A percentile compares a stretch with the other conserved stretches of the same genome.
Conservation (phyloP, 2,888 invertebrate genomes). For the Ectemnius cavifrons region DNA sequence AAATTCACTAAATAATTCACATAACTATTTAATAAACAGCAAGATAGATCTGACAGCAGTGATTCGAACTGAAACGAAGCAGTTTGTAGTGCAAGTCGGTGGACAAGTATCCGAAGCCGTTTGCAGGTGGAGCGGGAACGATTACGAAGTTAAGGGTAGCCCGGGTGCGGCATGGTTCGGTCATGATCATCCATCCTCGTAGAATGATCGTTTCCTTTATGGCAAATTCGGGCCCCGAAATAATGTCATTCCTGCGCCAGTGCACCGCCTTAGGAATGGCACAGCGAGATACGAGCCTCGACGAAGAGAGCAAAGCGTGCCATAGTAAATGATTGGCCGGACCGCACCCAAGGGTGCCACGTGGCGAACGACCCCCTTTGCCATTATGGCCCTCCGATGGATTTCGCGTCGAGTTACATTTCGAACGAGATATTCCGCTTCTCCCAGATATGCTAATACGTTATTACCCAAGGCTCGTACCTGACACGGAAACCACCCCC, state of each 20-base stretch:
- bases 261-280: constrained; percentile 21
- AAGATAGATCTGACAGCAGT: no score
- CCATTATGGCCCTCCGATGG: constrained; percentile 44
- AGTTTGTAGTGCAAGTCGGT: no score
- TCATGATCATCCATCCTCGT: constrained; percentile 45
- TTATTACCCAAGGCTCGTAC: background rate
- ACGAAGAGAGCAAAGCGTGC: constrained; percentile 30
- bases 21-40: no score
- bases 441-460: background rate
- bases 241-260: constrained; percentile 31
- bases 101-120: no score
- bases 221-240: constrained; percentile 31
- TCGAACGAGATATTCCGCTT: constrained; percentile 18
- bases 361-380: constrained; percentile 35
- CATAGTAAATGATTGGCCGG: constrained; percentile 49
- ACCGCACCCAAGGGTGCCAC: constrained; percentile 45
- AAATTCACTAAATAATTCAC: no score
- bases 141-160: constrained; percentile 7
- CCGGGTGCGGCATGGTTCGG: background rate
- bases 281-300: constrained; percentile 40
- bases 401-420: constrained; percentile 39
- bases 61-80: no score
- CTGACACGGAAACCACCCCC: no score
- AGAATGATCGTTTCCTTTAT: constrained; percentile 34
- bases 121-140: background rate